Evolutionary conservation across 2,888 invertebrate genomes (phyloP), one percentile per base, ranked within the genome.

Genomic region (Lasioglossum vierecki): DNA sequence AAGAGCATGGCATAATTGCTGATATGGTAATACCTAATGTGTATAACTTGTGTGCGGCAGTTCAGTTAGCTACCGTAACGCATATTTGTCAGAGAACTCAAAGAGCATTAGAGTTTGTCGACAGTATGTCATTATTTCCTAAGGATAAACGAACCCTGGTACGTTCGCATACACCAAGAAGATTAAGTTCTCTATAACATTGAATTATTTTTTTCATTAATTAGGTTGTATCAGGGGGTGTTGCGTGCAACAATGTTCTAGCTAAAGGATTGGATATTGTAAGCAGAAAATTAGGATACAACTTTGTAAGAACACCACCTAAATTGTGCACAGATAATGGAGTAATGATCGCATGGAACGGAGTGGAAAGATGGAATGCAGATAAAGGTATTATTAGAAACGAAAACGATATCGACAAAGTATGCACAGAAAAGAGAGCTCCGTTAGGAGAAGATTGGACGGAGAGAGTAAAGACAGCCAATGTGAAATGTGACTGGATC

Each of bases 261-360:
- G 97, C 96, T 76, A 95, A 96, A 88, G 97, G 97, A 76, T 95
- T 99, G 30, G 92, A 96, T 92, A 95, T 96, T 74, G 94, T 99
- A 86, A 97, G 98, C 89, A 92, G 96, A 26, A 96, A 96, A 90
- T 96, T 96, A 91, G 96, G 96, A 1, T 98, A 97, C 91, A 95
- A 95, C 92, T 95, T 98, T 6, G 95, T 96, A 80, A 96, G 98
- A 82, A 99, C 99, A 22, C 98, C 98, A 4, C 97, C 97, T 39
- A 96, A 96, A 92, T 96, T 99, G 15, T 99, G 99, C 94, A 99
- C 99, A 0, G 99, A 99, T 95, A 99, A 99, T 96, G 99, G 99
- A 11, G 96, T 99, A 53, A 99, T 99, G 99, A 98, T 99, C 91
- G 99, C 99, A 30, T 99, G 99, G 99, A 99, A 99, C 96, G 99